phyloP scores from a whole-genome alignment of 92 coral and sea anemone genomes.

The Umimayanthus chanpuru region DNA sequence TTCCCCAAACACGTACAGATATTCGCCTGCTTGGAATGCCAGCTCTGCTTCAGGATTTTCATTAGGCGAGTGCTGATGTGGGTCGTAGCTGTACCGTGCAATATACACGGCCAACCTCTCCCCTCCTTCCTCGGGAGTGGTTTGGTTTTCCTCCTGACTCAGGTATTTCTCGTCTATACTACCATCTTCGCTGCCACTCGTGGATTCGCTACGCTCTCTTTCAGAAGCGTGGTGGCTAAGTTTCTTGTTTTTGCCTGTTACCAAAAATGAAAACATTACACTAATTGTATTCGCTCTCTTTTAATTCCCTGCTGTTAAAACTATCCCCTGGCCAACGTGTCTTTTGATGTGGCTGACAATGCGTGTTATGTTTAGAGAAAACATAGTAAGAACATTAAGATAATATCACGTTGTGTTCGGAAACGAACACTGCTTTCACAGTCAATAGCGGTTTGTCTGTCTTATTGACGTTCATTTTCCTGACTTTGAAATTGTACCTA shows the following conservation, averaged over 20 bases:
- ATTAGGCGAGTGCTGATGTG: constrained; percentile 90
- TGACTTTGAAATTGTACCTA: too few species aligned
- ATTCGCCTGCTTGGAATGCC: constrained; percentile 99
- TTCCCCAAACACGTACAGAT: constrained; percentile 94
- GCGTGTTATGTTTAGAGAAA: too few species aligned
- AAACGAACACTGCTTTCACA: too few species aligned
- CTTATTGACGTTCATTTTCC: too few species aligned
- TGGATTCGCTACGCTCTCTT: constrained; percentile 14
- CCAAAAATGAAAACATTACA: neutral
- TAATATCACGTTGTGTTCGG: too few species aligned
- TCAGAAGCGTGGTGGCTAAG: constrained; percentile 12
- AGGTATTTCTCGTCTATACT: constrained; percentile 58
- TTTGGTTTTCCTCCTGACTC: constrained; percentile 30
- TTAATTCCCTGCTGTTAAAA: too few species aligned
- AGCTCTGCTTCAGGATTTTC: constrained; percentile 93
- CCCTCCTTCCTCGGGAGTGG: constrained; percentile 34
- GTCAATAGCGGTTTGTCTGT: too few species aligned
- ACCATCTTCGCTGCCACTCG: constrained; percentile 34
- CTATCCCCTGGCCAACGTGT: too few species aligned
- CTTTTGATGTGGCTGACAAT: too few species aligned
- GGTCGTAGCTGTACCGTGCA: constrained; percentile 96
- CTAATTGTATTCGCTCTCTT: too few species aligned
- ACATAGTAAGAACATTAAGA: too few species aligned
- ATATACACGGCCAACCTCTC: constrained; percentile 90
- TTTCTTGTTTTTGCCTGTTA: constrained; percentile 13